Evolutionary conservation across 2,888 invertebrate genomes (phyloP).

Genomic region (Drosophila kuntzei): DNA sequence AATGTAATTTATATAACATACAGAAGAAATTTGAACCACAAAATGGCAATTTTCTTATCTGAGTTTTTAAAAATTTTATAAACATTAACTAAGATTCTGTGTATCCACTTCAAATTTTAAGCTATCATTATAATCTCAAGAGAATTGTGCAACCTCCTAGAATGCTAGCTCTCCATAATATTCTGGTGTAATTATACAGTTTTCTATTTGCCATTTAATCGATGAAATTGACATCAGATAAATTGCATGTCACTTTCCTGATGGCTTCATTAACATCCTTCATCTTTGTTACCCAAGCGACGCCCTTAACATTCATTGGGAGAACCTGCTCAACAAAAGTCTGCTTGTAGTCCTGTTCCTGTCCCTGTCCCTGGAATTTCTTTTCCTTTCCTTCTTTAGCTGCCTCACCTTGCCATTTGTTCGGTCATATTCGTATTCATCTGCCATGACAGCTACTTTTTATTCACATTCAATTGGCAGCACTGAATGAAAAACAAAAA

Average conservation of each 20-base stretch:
- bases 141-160: too few species aligned
- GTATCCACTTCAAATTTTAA: too few species aligned
- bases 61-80: too few species aligned
- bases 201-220: slow-evolving; percentile 4
- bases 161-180: neutral
- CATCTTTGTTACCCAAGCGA: slow-evolving; percentile 9
- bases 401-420: slow-evolving; percentile 13
- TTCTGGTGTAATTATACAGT: neutral
- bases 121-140: too few species aligned
- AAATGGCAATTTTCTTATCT: too few species aligned
- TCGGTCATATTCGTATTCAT: slow-evolving; percentile 57
- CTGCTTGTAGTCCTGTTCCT: slow-evolving; percentile 25
- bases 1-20: neutral
- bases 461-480: slow-evolving; percentile 73
- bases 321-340: slow-evolving; percentile 56
- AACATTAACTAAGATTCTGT: too few species aligned
- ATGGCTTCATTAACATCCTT: slow-evolving; percentile 48
- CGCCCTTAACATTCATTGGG: slow-evolving; percentile 34
- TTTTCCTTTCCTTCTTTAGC: neutral
- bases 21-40: neutral
- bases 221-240: slow-evolving; percentile 38
- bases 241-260: slow-evolving; percentile 55
- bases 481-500: slow-evolving; percentile 40
- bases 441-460: slow-evolving; percentile 33
- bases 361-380: neutral